phyloP scores from a whole-genome alignment of 2,113 vertebrate species.

The Ophiodon elongatus region DNA sequence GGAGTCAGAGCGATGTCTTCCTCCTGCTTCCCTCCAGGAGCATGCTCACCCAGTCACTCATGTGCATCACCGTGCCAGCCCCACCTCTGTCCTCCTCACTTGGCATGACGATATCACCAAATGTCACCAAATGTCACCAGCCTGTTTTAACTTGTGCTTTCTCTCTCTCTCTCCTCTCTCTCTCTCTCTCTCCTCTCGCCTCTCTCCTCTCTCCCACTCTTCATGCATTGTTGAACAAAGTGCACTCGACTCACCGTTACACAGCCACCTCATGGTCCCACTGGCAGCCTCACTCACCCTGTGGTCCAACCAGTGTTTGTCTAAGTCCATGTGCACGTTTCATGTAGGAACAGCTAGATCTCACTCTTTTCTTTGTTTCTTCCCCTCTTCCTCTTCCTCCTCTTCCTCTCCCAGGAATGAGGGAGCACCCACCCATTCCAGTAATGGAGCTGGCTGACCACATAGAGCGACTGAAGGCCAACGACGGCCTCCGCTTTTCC shows the following conservation, averaged over 20 bases:
- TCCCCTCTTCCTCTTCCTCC: background rate
- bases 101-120: constrained; percentile 80
- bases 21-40: constrained; percentile 73
- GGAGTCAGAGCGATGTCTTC: constrained; percentile 73
- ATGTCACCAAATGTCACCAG: constrained; percentile 72
- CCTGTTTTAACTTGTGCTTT: constrained; percentile 58
- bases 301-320: constrained; percentile 68
- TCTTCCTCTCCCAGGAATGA: constrained; percentile 86
- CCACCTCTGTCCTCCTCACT: constrained; percentile 72
- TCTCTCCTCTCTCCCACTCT: constrained; percentile 23
- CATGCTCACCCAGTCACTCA: constrained; percentile 80
- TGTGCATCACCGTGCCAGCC: constrained; percentile 71
- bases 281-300: constrained; percentile 75
- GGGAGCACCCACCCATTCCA: constrained; percentile 91
- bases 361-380: constrained; percentile 34
- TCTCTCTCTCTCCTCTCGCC: constrained; percentile 24
- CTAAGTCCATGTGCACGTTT: constrained; percentile 23
- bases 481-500: constrained; percentile 94
- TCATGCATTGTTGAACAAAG: constrained; percentile 75
- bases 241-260: constrained; percentile 68
- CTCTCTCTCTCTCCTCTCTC: constrained; percentile 18
- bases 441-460: constrained; percentile 91
- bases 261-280: constrained; percentile 78
- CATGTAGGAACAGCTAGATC: constrained; percentile 16
- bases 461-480: constrained; percentile 95